Evolutionary conservation across 2,113 vertebrate genomes (phyloP), one percentile per base, ranked within the genome.

Genomic region (Odocoileus hemionus): DNA sequence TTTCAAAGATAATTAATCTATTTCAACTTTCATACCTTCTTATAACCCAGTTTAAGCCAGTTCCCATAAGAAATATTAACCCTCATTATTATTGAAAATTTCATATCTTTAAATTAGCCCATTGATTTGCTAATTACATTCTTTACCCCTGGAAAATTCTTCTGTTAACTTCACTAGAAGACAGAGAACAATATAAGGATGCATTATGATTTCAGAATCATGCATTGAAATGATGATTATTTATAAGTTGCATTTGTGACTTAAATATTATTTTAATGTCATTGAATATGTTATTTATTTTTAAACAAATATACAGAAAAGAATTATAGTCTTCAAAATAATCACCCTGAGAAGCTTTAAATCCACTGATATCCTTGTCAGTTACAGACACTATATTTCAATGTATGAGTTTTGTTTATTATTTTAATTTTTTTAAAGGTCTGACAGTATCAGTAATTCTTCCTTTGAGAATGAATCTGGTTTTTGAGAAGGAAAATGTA

Each of bases 1-100:
- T 94, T 89, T 97, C 78, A 98, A 98, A 98, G 92, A 96, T 96
- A 98, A 98, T 98, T 98, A 98, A 97, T 97, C 76, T 67, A 87
- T 97, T 98, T 98, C 84, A 98, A 95, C 45, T 98, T 91, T 98
- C 70, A 93, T 95, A 57, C 25, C 19, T 97, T 61, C 43, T 7
- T 11, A 85, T 64, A 80, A 96, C 36, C 64, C 76, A 97, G 67
- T 86, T 98, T 95, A 98, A 96, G 70, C 4, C 43, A 96, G 36
- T 82, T 98, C 61, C 95, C 95, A 90, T 87, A 95, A 97, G 92
- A 96, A 97, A 96, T 67, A 78, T 86, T 70, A 97, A 97, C 33
- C 36, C 9, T 94, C 76, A 33, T 57, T 96, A 57, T 95, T 95
- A 95, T 25, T 45, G 4, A 98, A 94, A 94, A 94, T 88, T 6